Evolutionary conservation across 2,797 vertebrate species (phyloP), one percentile per base, ranked within the genome.

Genomic region (Parambassis ranga): DNA sequence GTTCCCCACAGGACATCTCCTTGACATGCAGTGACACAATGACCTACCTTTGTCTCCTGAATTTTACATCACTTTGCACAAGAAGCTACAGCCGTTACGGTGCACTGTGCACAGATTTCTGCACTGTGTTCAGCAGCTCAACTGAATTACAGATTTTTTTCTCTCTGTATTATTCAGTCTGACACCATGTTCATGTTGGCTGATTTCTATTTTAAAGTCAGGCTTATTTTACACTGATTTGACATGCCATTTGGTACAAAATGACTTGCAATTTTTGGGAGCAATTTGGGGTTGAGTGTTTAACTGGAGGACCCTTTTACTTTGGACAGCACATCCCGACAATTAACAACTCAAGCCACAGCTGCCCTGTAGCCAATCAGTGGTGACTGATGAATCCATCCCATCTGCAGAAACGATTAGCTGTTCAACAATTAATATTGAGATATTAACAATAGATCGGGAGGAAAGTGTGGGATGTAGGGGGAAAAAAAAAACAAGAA

Each of bases 11-110:
- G 57, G 62, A 52, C 73, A 27, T 35, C 30, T 48, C 27, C 20
- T 23, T 36, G 61, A 70, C 58, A 47, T 55, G 49, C 38, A 18
- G 15, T 28, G 47, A 50, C 46, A 58, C 2, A 1, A 18, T 65
- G 33, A 63, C 64, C 66, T 65, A 24, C 35, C 58, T 68, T 36
- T 53, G 28, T 66, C 41, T 56, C 10, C 35, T 60, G 49, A 23
- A 26, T 23, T 24, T 38, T 49, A 47, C 36, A 66, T 56, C 37
- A 20, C 22, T 50, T 10, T 43, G 26, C 14, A 1, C 19, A 47
- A 15, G 26, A 1, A 38, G 44, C 4, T 20, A n/a, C n/a, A n/a
- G n/a, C n/a, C n/a, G n/a, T n/a, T n/a, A n/a, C n/a, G n/a, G n/a
- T n/a, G n/a, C n/a, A n/a, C n/a, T n/a, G n/a, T n/a, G n/a, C n/a